These are phyloP conservation scores for Reinhardtius hippoglossoides DNA, from an alignment of 2,113 vertebrate species.

Conservation along the genomic window DNA sequence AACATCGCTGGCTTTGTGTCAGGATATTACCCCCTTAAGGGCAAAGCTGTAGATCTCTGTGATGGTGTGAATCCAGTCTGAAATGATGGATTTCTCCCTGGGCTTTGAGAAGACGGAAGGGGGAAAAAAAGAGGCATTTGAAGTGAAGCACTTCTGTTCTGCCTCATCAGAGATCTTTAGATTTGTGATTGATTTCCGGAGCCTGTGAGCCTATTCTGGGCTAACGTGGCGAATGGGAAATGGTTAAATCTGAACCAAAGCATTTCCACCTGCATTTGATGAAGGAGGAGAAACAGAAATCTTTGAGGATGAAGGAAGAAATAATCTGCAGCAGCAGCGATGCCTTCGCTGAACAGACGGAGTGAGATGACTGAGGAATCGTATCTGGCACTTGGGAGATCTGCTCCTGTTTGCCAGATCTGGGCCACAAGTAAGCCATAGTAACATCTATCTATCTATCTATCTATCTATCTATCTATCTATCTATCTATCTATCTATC, in stretches of 20 bases:
- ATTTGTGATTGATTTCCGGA: constrained; percentile 32
- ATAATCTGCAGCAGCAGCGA: constrained; percentile 22
- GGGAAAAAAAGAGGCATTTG: constrained; percentile 7
- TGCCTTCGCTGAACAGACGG: neutral
- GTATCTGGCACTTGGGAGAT: neutral
- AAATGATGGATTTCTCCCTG: constrained; percentile 38
- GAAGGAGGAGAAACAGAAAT: constrained; percentile 6
- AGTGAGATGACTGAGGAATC: neutral
- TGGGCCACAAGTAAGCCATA: no score
- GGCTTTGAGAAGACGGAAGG: constrained; percentile 21
- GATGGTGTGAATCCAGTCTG: constrained; percentile 37
- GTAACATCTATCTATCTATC: no score
- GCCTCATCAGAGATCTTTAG: constrained; percentile 50
- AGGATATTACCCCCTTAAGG: constrained; percentile 17
- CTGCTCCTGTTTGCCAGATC: no score
- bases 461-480: no score
- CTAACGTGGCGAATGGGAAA: constrained; percentile 33
- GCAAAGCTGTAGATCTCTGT: constrained; percentile 43
- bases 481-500: no score
- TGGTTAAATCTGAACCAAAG: constrained; percentile 19
- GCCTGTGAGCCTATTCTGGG: constrained; percentile 2
- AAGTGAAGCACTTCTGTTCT: constrained; percentile 31
- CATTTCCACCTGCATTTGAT: constrained; percentile 35
- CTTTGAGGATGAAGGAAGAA: constrained; percentile 36
- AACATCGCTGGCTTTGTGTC: constrained; percentile 39